Evolutionary conservation across 1,140 invertebrate genomes (phyloP), one percentile per base, ranked within the genome.

Genomic region (Diorhabda elongata): DNA sequence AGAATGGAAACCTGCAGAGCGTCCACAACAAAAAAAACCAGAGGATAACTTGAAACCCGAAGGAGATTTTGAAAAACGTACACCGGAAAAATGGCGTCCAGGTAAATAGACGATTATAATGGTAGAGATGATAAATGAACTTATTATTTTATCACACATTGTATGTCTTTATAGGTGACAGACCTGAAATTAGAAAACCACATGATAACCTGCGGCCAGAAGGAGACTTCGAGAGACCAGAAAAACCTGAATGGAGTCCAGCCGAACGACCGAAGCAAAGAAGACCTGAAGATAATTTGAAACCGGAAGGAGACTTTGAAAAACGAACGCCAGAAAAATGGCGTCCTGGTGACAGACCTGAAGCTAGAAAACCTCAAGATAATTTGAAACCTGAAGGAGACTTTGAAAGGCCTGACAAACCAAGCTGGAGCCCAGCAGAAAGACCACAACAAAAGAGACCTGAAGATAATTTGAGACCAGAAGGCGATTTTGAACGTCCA

Each of bases 321-420:
- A 78, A 76, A 73, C 84, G 79, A 3, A 82, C 84, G 73, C 81
- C 81, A 58, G 42, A 76, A 79, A 45, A 83, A 79, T 75, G 73
- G 75, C 44, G 68, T 61, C 66, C 86, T 71, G 76, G 67, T 43
- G 77, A 79, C 52, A 71, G 79, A 65, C 72, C 74, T 57, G 69
- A 66, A 57, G 70, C 61, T 6, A 73, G 61, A 42, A 86, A 82
- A 78, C 84, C 84, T 61, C 78, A 83, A 75, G 87, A 89, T 78
- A 89, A 88, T 75, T 74, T 90, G 3, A 81, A 81, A 69, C 85
- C 86, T 2, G 86, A 88, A 77, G 87, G 86, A 6, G 84, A 89
- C 6, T 89, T 90, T 69, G 73, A 76, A 75, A 83, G 76, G 66
- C 68, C 73, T 70, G 5, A 81, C 90, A 74, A 82, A 87, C 71